A percentile compares a stretch with the other conserved stretches of the same genome.
phyloP scores from a whole-genome alignment of 2,888 invertebrate genomes.

The Caenorhabditis auriculariae region DNA sequence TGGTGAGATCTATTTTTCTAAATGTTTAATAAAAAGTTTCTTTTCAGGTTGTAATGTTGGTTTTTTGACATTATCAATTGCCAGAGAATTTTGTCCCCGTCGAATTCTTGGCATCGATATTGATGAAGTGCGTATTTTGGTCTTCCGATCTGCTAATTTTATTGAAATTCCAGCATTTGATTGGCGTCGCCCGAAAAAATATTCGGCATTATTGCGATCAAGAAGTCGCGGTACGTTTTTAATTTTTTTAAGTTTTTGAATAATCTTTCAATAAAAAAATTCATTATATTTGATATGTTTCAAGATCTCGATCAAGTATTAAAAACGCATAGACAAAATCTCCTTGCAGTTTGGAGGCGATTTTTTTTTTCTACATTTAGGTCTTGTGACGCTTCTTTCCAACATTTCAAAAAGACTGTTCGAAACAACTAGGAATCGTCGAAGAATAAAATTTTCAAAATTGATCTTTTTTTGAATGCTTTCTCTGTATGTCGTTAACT shows the following conservation, averaged over 20 bases:
- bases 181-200: slow-evolving; percentile 77
- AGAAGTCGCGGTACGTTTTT: slow-evolving; percentile 33
- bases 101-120: slow-evolving; percentile 89
- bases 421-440: too few species aligned
- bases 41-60: slow-evolving; percentile 84
- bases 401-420: too few species aligned
- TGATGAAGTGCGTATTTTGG: slow-evolving; percentile 69
- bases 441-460: too few species aligned
- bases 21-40: not conserved
- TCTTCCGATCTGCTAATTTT: not conserved
- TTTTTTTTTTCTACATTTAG: too few species aligned
- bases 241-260: slow-evolving; percentile 1
- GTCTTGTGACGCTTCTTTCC: too few species aligned
- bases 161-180: slow-evolving; percentile 71
- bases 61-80: slow-evolving; percentile 86
- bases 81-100: slow-evolving; percentile 80
- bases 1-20: slow-evolving; percentile 65
- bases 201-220: slow-evolving; percentile 72
- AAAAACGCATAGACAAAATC: too few species aligned
- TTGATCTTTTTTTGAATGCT: not conserved
- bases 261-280: not conserved
- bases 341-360: too few species aligned
- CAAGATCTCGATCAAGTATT: too few species aligned
- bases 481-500: not conserved
- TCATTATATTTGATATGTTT: too few species aligned